Evolutionary conservation across 2,797 vertebrate genomes (phyloP).

Genomic region (Neosilurus mollespiculum): DNA sequence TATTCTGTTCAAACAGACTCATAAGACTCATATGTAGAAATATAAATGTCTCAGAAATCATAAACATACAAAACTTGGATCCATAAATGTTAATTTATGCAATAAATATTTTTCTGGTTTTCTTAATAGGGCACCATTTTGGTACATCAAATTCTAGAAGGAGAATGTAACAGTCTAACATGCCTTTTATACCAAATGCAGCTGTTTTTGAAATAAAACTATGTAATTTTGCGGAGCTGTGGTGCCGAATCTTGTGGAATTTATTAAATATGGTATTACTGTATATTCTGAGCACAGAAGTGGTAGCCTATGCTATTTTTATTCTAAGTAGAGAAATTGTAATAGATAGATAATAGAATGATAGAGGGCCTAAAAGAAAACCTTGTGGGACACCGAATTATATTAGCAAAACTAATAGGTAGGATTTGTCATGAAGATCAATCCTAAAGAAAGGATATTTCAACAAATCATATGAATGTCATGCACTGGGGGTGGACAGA

Average conservation of each 20-base stretch:
- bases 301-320: too few relatives aligned
- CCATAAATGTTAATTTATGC: neutral
- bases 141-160: neutral
- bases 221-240: neutral
- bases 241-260: neutral
- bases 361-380: neutral
- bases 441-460: neutral
- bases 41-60: neutral
- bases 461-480: neutral
- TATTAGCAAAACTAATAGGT: neutral
- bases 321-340: too few relatives aligned
- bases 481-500: neutral
- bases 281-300: too few relatives aligned
- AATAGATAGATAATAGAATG: neutral
- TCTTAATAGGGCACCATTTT: neutral
- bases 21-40: neutral
- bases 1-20: neutral
- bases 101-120: neutral
- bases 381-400: neutral
- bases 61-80: neutral
- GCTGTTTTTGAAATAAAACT: neutral
- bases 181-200: neutral
- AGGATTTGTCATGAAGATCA: neutral
- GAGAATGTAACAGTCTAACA: neutral
- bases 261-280: neutral